Evolutionary conservation across 2,113 vertebrate species (phyloP), one percentile per base, ranked within the genome.

Genomic region (Pterocles gutturalis): DNA sequence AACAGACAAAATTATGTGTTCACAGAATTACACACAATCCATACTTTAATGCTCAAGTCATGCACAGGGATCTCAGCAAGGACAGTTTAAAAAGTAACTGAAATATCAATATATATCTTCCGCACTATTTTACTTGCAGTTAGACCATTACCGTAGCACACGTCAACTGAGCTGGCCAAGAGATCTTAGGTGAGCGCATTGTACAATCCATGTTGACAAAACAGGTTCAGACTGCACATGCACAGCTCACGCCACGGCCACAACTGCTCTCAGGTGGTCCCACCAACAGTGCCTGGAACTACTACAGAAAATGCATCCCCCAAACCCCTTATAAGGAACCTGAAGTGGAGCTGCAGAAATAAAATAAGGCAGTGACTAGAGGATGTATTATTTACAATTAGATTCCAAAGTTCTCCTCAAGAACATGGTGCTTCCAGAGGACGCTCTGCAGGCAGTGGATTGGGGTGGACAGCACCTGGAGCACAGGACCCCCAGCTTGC

Each of bases 11-110:
- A 87, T 0, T 0, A 57, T 72, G 41, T 43, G 83, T 69, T 82
- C 10, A 29, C 77, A 89, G 48, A 89, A 87, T 67, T 31, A 79
- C 36, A 54, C 53, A 55, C 25, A 93, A 89, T 70, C 57, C 70
- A 58, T 69, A 60, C 66, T 95, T 93, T 84, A 87, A 89, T 34
- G 22, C 51, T 22, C 36, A 73, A 87, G 66, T 62, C 83, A 92
- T 36, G 69, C 57, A 53, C 34, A 19, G 36, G 34, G 45, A 79
- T 62, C 18, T 65, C n/a, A 89, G 54, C 87, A 76, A 89, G 55
- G 11, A 48, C 87, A 58, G 65, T 94, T 93, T 81, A 24, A 91
- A 69, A 95, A 61, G 77, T 61, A 95, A 92, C 76, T 96, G 83
- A 91, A 95, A 89, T 57, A 94, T 87, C 92, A 76, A 72, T 93